Evolutionary conservation across 2,888 invertebrate species (phyloP).

Genomic region (Heliconius aoede): DNA sequence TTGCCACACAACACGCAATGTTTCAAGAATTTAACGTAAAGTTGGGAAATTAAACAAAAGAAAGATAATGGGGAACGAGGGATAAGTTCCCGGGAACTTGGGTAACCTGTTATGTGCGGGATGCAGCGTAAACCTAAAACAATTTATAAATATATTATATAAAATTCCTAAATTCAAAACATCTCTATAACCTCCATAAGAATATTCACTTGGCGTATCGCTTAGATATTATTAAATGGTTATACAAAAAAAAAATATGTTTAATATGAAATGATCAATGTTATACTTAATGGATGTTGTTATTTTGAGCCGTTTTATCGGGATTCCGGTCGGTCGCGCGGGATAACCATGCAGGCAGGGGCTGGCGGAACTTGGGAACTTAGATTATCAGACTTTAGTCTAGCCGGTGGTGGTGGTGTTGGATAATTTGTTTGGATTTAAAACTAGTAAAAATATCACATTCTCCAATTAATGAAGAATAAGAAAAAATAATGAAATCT

Average conservation of each 20-base stretch:
- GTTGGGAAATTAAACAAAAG: no score
- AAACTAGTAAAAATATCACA: background rate
- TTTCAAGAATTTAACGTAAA: no score
- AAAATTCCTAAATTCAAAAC: background rate
- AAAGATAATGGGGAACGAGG: no score
- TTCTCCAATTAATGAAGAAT: no score
- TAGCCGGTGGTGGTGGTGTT: background rate
- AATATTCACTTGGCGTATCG: background rate
- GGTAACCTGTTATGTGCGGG: no score
- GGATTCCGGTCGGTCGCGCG: conserved; percentile 58
- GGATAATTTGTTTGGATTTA: background rate
- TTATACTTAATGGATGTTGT: conserved; percentile 30
- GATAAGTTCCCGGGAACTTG: no score
- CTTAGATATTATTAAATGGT: conserved; percentile 6
- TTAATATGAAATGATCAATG: conserved; percentile 25
- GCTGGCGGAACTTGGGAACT: conserved; percentile 27
- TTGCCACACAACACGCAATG: no score
- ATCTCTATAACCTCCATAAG: background rate
- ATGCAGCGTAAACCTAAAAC: no score
- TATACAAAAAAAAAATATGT: conserved; percentile 18
- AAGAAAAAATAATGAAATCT: no score
- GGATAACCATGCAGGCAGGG: conserved; percentile 51
- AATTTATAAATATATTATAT: no score
- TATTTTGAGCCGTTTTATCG: conserved; percentile 60
- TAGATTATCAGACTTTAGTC: background rate